phyloP scores from a whole-genome alignment of 2,888 invertebrate genomes.

The Drosophila greeni region DNA sequence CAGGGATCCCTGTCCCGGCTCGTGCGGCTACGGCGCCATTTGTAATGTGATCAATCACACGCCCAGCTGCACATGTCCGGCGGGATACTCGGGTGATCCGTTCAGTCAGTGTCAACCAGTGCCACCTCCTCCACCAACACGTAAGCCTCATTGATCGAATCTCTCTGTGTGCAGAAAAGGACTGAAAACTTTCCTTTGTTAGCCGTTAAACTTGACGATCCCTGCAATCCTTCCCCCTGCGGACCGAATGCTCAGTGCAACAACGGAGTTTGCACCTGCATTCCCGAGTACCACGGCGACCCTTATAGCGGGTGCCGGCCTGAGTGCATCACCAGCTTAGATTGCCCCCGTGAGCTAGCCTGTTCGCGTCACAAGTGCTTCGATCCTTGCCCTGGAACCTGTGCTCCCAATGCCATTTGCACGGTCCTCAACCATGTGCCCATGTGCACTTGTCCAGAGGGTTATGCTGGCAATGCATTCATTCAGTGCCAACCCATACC shows the following conservation, averaged over 20 bases:
- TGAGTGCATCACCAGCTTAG: conserved; percentile 87
- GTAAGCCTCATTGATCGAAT: conserved; percentile 16
- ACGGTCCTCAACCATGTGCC: conserved; percentile 88
- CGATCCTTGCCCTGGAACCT: conserved; percentile 89
- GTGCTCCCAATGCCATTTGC: conserved; percentile 87
- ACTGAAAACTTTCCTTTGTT: conserved; percentile 7
- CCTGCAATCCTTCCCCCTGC: conserved; percentile 88
- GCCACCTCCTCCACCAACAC: conserved; percentile 69
- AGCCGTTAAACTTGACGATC: conserved; percentile 79
- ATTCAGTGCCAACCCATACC: conserved; percentile 79
- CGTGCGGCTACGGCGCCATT: conserved; percentile 83
- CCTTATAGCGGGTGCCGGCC: conserved; percentile 88
- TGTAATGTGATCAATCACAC: conserved; percentile 85
- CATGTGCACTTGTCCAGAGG: conserved; percentile 85
- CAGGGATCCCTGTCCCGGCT: conserved; percentile 86
- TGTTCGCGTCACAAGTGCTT: conserved; percentile 86
- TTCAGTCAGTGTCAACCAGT: conserved; percentile 85
- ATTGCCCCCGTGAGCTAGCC: conserved; percentile 85
- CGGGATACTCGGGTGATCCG: conserved; percentile 84
- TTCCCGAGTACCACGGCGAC: conserved; percentile 85
- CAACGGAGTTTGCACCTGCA: conserved; percentile 70
- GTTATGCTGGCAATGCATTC: conserved; percentile 87
- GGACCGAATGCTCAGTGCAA: conserved; percentile 86
- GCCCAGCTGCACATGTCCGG: conserved; percentile 84
- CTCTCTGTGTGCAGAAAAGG: neutral